These are phyloP conservation scores for Amphiprion clarkii DNA, from an alignment of 2,797 vertebrate genomes.

Conservation along the genomic window DNA sequence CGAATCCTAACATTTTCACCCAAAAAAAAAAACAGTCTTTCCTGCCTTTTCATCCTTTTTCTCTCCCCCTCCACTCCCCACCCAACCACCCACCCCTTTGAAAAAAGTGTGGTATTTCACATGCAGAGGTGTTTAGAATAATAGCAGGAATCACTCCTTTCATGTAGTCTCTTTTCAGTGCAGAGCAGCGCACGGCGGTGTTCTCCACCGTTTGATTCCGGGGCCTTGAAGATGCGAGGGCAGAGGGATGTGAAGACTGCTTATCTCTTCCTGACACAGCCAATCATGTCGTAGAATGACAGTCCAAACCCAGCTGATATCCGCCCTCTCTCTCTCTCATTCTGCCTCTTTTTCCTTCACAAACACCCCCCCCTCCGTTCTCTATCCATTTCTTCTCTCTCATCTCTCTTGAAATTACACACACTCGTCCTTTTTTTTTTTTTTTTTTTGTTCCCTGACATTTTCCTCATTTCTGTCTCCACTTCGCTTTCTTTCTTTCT, in stretches of 20 bases:
- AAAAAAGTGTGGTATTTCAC: conserved; percentile 72
- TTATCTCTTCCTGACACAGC: conserved; percentile 80
- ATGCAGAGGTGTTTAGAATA: conserved; percentile 80
- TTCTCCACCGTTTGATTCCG: conserved; percentile 73
- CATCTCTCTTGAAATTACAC: conserved; percentile 52
- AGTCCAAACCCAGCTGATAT: conserved; percentile 68
- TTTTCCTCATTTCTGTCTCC: conserved; percentile 30
- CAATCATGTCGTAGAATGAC: conserved; percentile 77
- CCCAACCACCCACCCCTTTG: conserved; percentile 36
- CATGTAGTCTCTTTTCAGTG: conserved; percentile 75
- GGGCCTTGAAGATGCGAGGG: conserved; percentile 76
- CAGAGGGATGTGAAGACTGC: conserved; percentile 74
- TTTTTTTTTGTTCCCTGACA: conserved; percentile 26
- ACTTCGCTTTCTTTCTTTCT: conserved; percentile 4
- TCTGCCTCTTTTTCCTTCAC: conserved; percentile 16
- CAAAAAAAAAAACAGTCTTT: conserved; percentile 6
- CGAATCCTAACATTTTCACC: conserved; percentile 32
- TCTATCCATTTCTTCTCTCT: conserved; percentile 49
- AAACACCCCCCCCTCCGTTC: conserved; percentile 41
- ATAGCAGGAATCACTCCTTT: conserved; percentile 78
- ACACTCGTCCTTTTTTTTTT: conserved; percentile 4
- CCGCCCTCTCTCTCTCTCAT: not conserved
- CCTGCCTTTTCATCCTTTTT: conserved; percentile 30
- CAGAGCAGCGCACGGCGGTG: conserved; percentile 54
- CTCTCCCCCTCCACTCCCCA: not conserved